Conservation (phyloP, 2,113 vertebrate genomes). For the Sisor rabdophorus region DNA sequence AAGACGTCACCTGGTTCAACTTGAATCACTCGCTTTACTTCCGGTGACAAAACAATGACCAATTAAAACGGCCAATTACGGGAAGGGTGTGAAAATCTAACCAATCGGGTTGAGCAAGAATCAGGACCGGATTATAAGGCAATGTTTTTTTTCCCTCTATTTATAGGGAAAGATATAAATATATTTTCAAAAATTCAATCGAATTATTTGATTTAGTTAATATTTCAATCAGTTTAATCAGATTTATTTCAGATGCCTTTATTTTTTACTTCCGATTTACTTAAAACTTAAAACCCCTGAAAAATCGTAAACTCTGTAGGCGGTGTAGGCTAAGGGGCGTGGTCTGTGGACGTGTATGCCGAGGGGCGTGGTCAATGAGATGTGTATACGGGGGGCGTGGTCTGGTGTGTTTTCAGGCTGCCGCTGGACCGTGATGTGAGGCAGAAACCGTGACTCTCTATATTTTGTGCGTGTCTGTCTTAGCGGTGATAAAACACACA, state of each 20-base stretch:
- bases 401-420: not conserved
- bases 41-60: not conserved
- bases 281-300: too few species aligned
- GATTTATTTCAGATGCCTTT: not conserved
- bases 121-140: too few species aligned
- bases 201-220: not conserved
- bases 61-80: constrained; percentile 3
- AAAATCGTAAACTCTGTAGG: too few species aligned
- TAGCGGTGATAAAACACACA: not conserved
- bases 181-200: too few species aligned
- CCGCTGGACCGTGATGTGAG: not conserved
- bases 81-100: not conserved
- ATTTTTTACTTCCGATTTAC: not conserved
- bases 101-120: constrained; percentile 14
- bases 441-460: not conserved
- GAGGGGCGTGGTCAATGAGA: not conserved
- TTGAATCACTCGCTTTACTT: not conserved
- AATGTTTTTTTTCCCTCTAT: too few species aligned
- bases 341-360: not conserved
- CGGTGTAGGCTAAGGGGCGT: not conserved
- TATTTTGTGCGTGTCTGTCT: not conserved
- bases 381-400: not conserved
- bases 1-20: not conserved
- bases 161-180: too few species aligned
- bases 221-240: not conserved